phyloP scores from a whole-genome alignment of 2,113 vertebrate species.

The Rhinolophus sinicus region DNA sequence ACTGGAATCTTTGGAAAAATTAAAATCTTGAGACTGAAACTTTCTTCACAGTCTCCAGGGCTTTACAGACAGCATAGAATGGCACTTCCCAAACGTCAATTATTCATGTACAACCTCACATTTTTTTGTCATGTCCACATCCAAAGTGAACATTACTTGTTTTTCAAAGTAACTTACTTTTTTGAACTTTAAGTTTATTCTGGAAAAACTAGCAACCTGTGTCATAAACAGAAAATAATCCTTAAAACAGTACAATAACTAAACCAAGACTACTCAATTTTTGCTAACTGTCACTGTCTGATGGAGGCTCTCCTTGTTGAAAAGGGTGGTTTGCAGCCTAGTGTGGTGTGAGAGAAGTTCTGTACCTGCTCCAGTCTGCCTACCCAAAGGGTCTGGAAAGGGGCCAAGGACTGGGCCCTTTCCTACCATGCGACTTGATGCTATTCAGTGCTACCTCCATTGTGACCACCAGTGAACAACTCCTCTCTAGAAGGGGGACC shows the following conservation, averaged over 20 bases:
- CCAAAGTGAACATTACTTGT: background rate
- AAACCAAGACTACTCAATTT: background rate
- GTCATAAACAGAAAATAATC: constrained; percentile 18
- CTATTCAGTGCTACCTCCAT: background rate
- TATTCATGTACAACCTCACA: background rate
- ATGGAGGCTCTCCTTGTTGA: background rate
- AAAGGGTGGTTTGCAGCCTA: background rate
- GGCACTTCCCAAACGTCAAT: background rate
- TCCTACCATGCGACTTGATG: background rate
- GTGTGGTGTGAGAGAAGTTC: background rate
- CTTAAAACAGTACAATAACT: background rate
- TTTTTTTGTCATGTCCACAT: background rate
- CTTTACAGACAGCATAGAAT: background rate
- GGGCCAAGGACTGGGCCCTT: background rate
- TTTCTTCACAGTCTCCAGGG: background rate
- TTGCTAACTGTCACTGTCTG: background rate
- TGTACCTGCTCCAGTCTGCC: background rate
- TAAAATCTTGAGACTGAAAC: background rate
- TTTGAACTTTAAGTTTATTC: constrained; percentile 31
- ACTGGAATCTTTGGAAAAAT: background rate
- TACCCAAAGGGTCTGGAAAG: background rate
- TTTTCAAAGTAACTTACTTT: constrained; percentile 27
- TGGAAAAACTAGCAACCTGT: background rate
- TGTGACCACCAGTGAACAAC: background rate
- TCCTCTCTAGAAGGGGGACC: background rate